Evolutionary conservation across 1,140 invertebrate genomes (phyloP).

Genomic region (Thalassaphorura encarpata): DNA sequence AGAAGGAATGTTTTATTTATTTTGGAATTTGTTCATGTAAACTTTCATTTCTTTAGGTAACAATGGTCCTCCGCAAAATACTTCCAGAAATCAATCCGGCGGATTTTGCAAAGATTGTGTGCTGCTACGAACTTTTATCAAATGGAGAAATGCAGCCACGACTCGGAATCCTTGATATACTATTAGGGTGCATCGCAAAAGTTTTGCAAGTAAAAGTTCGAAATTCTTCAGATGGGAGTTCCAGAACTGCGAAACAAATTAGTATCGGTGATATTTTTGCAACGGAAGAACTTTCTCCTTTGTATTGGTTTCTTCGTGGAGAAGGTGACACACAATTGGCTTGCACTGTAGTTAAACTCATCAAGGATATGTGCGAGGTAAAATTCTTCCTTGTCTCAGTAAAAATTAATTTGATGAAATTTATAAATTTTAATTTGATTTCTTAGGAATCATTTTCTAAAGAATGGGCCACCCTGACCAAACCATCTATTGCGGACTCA

Average conservation of each 20-base stretch:
- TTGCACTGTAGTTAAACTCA: constrained; percentile 72
- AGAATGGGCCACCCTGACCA: constrained; percentile 75
- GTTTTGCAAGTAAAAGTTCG: constrained; percentile 68
- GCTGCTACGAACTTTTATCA: constrained; percentile 37
- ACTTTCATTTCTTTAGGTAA: constrained; percentile 46
- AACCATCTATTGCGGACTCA: constrained; percentile 81
- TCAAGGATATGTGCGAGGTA: constrained; percentile 86
- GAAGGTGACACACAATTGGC: constrained; percentile 51
- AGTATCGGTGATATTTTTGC: constrained; percentile 20
- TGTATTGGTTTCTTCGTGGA: constrained; percentile 29
- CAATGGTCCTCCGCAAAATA: constrained; percentile 63
- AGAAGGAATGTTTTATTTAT: not conserved
- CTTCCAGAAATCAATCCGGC: constrained; percentile 68
- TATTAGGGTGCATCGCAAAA: constrained; percentile 77
- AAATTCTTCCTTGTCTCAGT: constrained; percentile 36
- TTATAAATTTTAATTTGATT: constrained; percentile 14
- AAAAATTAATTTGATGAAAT: not conserved
- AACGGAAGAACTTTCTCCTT: constrained; percentile 15
- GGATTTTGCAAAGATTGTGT: constrained; percentile 53
- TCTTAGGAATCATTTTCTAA: constrained; percentile 74
- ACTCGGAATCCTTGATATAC: constrained; percentile 62
- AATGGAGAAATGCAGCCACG: constrained; percentile 18
- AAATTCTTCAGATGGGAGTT: constrained; percentile 19
- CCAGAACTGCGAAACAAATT: constrained; percentile 24
- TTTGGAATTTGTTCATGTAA: not conserved